phyloP scores from a whole-genome alignment of 2,888 invertebrate species.

The Drosophila meridiana region DNA sequence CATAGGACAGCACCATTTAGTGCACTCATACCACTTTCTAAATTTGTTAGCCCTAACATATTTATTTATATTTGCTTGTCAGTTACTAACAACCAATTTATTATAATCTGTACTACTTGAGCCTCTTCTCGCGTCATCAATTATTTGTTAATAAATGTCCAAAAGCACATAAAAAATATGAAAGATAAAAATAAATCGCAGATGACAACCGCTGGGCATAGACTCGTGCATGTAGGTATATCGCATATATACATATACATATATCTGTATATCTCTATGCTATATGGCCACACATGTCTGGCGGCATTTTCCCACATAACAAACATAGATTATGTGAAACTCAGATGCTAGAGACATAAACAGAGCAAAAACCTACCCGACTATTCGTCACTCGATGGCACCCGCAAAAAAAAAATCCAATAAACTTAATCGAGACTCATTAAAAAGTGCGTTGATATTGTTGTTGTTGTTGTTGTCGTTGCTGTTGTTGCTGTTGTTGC shows the following conservation, averaged over 20 bases:
- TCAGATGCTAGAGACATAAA: constrained; percentile 31
- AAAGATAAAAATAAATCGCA: constrained; percentile 67
- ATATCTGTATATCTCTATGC: background rate
- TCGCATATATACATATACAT: background rate
- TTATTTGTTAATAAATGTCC: constrained; percentile 68
- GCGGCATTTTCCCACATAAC: constrained; percentile 34
- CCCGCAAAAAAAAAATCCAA: constrained; percentile 51
- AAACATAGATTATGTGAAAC: constrained; percentile 38
- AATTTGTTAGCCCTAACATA: background rate
- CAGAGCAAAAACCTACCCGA: constrained; percentile 3
- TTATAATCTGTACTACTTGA: constrained; percentile 41
- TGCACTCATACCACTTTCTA: background rate
- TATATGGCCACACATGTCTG: constrained; percentile 9
- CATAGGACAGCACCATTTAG: no score
- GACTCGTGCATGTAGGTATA: constrained; percentile 5
- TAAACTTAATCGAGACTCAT: constrained; percentile 49
- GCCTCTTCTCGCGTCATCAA: constrained; percentile 35
- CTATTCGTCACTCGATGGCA: constrained; percentile 30
- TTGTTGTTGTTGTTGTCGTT: constrained; percentile 29
- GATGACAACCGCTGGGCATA: constrained; percentile 50
- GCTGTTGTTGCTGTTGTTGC: constrained; percentile 5
- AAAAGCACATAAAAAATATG: constrained; percentile 25
- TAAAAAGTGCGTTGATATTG: constrained; percentile 54
- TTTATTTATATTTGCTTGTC: constrained; percentile 27
- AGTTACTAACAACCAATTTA: constrained; percentile 51